These are phyloP conservation scores for Thymelicus lineola DNA, from an alignment of 2,888 invertebrate genomes.

Conservation along the genomic window DNA sequence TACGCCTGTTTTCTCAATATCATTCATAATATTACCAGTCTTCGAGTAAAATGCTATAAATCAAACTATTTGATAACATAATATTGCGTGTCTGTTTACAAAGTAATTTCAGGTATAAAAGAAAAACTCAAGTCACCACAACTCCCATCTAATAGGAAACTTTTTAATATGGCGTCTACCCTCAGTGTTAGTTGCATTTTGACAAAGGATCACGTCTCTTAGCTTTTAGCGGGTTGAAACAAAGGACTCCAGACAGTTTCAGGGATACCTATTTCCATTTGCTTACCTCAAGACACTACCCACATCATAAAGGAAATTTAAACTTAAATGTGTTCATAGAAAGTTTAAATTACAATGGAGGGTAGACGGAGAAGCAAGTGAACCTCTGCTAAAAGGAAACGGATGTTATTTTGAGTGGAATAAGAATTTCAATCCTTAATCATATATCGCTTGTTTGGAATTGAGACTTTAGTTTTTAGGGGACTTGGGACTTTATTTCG, in stretches of 20 bases:
- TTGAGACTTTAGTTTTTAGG: conserved; percentile 50
- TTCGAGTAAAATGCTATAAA: too few species aligned
- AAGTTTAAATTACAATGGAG: conserved; percentile 40
- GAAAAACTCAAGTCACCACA: background rate
- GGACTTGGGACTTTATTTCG: conserved; percentile 45
- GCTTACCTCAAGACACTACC: conserved; percentile 50
- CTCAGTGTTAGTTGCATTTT: conserved; percentile 24
- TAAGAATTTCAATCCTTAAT: conserved; percentile 80
- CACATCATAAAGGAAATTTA: conserved; percentile 38
- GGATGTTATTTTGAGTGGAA: conserved; percentile 81
- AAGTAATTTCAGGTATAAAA: too few species aligned
- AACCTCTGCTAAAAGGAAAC: conserved; percentile 79
- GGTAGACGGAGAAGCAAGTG: conserved; percentile 48
- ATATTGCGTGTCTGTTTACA: too few species aligned
- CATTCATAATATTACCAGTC: too few species aligned
- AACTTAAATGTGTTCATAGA: conserved; percentile 40
- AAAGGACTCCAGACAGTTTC: conserved; percentile 56
- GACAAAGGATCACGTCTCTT: conserved; percentile 47
- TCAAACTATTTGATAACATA: too few species aligned
- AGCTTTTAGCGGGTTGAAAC: conserved; percentile 60
- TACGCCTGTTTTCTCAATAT: too few species aligned
- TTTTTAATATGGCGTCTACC: conserved; percentile 11
- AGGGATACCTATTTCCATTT: conserved; percentile 51
- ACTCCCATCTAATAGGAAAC: background rate
- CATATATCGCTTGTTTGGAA: conserved; percentile 68